A percentile compares a stretch with the other conserved stretches of the same genome.
Conservation (phyloP, 1,140 invertebrate species). For the Drosophila serrata region DNA sequence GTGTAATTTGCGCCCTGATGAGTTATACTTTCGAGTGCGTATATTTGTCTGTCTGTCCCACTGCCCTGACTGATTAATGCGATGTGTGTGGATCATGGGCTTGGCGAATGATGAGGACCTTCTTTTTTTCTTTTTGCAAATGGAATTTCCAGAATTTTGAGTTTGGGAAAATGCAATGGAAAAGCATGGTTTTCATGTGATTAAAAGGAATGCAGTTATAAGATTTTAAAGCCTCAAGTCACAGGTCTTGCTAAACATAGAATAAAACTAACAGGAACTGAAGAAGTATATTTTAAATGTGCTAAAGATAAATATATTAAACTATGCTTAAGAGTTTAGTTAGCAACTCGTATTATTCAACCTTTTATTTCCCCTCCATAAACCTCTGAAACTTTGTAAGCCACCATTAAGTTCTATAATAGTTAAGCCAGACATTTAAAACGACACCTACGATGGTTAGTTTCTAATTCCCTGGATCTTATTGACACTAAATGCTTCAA, state of each 20-base stretch:
- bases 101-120: constrained; percentile 26
- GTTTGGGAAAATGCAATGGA: constrained; percentile 5
- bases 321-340: too few species aligned
- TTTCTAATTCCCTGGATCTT: constrained; percentile 16
- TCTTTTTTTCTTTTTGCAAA: too few species aligned
- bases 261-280: too few species aligned
- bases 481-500: constrained; percentile 12
- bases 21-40: constrained; percentile 77
- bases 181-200: not conserved
- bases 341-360: too few species aligned
- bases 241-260: too few species aligned
- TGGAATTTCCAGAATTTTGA: constrained; percentile 37
- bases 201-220: not conserved
- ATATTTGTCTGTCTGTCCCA: constrained; percentile 45
- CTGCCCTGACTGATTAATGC: constrained; percentile 70
- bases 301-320: too few species aligned
- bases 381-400: not conserved
- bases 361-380: not conserved
- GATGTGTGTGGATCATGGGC: constrained; percentile 59
- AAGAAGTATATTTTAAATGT: not conserved
- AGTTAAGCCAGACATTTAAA: constrained; percentile 3
- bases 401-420: not conserved
- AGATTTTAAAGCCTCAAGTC: too few species aligned
- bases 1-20: constrained; percentile 82
- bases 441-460: not conserved